Conservation (phyloP, 2,113 vertebrate species). For the Illadopsis cleaveri region DNA sequence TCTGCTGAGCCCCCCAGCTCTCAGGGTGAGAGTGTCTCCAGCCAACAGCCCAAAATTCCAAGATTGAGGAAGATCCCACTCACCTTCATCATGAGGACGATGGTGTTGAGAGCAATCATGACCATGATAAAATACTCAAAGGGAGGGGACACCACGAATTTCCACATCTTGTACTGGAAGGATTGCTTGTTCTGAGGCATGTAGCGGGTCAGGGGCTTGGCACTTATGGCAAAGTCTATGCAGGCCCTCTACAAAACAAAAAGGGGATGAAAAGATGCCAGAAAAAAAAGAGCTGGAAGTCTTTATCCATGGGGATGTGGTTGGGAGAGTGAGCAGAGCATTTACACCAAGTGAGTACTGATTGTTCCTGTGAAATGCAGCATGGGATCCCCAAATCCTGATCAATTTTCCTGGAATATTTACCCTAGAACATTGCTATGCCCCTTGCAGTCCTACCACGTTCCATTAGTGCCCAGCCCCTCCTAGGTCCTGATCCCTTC, state of each 20-base stretch:
- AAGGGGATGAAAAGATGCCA: not conserved
- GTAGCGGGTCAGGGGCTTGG: slow-evolving; percentile 93
- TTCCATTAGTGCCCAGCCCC: not conserved
- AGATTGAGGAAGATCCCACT: not conserved
- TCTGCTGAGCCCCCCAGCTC: not conserved
- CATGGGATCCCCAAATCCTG: not conserved
- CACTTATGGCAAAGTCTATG: slow-evolving; percentile 96
- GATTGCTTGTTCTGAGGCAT: slow-evolving; percentile 94
- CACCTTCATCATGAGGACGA: slow-evolving; percentile 99
- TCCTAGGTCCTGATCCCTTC: not conserved
- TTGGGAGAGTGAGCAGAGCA: not conserved
- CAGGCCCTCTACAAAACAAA: slow-evolving; percentile 87
- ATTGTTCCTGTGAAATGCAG: not conserved
- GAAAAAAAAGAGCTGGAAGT: not conserved
- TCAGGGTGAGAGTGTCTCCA: fast-evolving
- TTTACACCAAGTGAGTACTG: fast-evolving
- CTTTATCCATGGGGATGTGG: fast-evolving
- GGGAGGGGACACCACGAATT: slow-evolving; percentile 93
- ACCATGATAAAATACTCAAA: slow-evolving; percentile 99
- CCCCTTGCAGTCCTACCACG: not conserved
- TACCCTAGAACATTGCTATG: fast-evolving
- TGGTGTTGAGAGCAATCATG: slow-evolving; percentile 97
- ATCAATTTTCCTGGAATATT: not conserved
- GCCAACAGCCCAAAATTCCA: not conserved
- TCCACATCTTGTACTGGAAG: slow-evolving; percentile 97